Evolutionary conservation across 2,113 vertebrate species (phyloP).

Genomic region (human): GRCh38 chr1:177208501-177209000

Average conservation of each 20-base stretch:
- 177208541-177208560: not conserved
- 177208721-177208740: too few relatives aligned
- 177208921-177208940: not conserved
- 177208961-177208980: not conserved
- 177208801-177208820: too few relatives aligned
- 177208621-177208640: not conserved
- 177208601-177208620: too few relatives aligned
- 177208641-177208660: too few relatives aligned
- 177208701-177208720: too few relatives aligned
- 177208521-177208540: not conserved
- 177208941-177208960: not conserved
- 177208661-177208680: too few relatives aligned
- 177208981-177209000: not conserved
- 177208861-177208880: not conserved
- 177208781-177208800: too few relatives aligned
- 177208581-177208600: not conserved
- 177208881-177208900: not conserved
- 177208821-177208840: not conserved
- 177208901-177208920: not conserved
- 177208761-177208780: too few relatives aligned
- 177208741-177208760: too few relatives aligned
- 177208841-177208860: not conserved
- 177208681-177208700: too few relatives aligned
- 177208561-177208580: not conserved
- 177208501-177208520: not conserved